Base-by-base conservation (phyloP, 2,113 vertebrate species). In the Microtus ochrogaster region DNA sequence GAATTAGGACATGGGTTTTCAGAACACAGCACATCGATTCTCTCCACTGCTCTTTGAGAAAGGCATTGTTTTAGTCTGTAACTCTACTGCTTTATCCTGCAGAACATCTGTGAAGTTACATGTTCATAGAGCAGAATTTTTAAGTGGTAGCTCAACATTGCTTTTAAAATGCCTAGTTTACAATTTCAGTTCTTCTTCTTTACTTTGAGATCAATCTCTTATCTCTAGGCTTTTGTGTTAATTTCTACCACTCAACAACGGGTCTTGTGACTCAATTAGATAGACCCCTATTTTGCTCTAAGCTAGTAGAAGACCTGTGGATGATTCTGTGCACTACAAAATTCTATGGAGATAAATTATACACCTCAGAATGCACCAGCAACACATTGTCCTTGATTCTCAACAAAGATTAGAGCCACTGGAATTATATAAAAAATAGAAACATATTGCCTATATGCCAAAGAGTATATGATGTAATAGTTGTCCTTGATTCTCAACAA, bases 281-380 rank as follows among this genome's bases (percentile, higher is more conserved):
- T 58, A 39, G 4, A 68, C 19, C 2, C 9, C 41, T 89, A 84
- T 47, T 94, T 97, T 39, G 2, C 39, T 91, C 11, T 78, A 93
- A 91, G 52, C 22, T 28, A 70, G 65, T 65, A 14, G 63, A 83
- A 74, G 88, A 85, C 55, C 1, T 0, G 1, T 87, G 92, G 81
- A 92, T 70, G 61, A 65, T 92, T 96, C 11, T 93, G 8, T 94
- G 66, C 11, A 87, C 24, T 24, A 90, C 7, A 91, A 77, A 86
- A 82, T 87, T 73, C 33, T 68, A 66, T 63, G 72, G 33, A 91
- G 68, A 91, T 89, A 96, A 96, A 91, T 95, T 91, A 73, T 74
- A 84, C 4, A 79, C 49, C 28, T 52, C 47, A 66, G 47, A 95
- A 95, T 55, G 68, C 78, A 73, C 1, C 85, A 55, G n/a, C 76